These are phyloP conservation scores for Sclerurus mexicanus DNA, from an alignment of 2,113 vertebrate genomes.

Conservation along the genomic window DNA sequence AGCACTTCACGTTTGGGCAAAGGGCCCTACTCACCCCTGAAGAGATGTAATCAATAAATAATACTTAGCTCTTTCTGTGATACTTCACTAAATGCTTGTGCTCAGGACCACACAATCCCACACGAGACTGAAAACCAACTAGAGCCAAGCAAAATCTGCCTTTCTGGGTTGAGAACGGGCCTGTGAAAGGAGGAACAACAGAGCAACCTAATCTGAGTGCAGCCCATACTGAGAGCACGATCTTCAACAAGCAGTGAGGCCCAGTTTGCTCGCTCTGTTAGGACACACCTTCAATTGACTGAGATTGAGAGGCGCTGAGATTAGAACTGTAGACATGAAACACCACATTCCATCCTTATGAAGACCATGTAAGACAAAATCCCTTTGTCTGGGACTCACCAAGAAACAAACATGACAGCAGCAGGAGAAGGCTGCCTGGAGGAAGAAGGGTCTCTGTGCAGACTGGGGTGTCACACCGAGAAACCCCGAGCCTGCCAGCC, in stretches of 20 bases:
- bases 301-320: background rate
- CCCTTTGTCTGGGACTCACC: background rate
- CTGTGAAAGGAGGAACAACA: background rate
- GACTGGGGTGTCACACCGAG: accelerated
- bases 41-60: background rate
- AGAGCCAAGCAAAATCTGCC: background rate
- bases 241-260: background rate
- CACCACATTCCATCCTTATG: background rate
- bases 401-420: accelerated
- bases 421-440: background rate
- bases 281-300: background rate
- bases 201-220: accelerated
- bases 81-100: background rate
- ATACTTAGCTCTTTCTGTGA: background rate
- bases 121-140: background rate
- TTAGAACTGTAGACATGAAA: background rate
- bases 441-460: background rate
- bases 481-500: background rate
- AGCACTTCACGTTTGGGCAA: background rate
- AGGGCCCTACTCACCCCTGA: background rate
- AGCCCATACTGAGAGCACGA: background rate
- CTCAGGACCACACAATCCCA: background rate
- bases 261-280: background rate
- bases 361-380: background rate
- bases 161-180: background rate